Percentiles rank a stretch among this genome's conserved stretches.
Evolutionary conservation across 2,888 invertebrate species (phyloP).

Genomic region (Phalangium opilio): DNA sequence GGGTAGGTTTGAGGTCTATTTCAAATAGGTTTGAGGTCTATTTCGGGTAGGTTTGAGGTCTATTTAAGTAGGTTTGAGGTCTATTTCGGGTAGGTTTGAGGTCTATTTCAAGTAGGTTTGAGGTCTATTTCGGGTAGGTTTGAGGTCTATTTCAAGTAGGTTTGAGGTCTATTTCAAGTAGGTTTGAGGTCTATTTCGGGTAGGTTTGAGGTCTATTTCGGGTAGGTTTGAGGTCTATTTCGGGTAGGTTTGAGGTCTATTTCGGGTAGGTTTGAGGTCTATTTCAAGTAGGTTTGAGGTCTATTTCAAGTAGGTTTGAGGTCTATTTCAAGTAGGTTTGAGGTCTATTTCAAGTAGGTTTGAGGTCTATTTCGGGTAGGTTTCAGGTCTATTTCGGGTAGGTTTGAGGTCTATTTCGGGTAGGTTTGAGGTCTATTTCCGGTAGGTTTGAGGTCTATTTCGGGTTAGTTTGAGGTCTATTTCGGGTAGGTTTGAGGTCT

Average conservation of each 20-base stretch:
- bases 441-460: conserved; percentile 11
- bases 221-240: no score
- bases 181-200: no score
- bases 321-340: no score
- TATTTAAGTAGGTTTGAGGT: background rate
- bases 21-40: no score
- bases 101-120: background rate
- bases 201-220: background rate
- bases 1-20: background rate
- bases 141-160: conserved; percentile 90
- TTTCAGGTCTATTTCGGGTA: conserved; percentile 69
- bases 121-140: background rate
- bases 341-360: background rate
- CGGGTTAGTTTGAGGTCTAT: background rate
- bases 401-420: no score
- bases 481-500: no score
- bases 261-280: background rate
- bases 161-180: conserved; percentile 69
- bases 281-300: no score
- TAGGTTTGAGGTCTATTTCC: background rate
- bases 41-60: no score
- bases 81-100: conserved; percentile 30
- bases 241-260: conserved; percentile 34
- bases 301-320: conserved; percentile 97
- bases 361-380: conserved; percentile 37